Conservation (phyloP, 2,888 invertebrate genomes). For the Melangyna quadrimaculata region DNA sequence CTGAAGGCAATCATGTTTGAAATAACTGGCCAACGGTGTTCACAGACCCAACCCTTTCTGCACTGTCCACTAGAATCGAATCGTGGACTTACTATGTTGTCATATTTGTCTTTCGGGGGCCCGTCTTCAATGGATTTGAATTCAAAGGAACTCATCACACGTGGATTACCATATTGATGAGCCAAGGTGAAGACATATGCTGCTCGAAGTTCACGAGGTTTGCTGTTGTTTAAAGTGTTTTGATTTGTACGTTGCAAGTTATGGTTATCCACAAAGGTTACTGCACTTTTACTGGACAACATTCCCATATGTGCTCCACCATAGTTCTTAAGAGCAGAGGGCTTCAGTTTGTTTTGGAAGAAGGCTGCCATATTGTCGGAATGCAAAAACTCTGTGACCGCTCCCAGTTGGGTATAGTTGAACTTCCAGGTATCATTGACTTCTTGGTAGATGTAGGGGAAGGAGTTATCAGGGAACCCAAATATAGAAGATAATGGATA, state of each 20-base stretch:
- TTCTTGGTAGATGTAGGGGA: slow-evolving; percentile 87
- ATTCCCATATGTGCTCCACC: slow-evolving; percentile 85
- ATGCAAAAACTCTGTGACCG: slow-evolving; percentile 88
- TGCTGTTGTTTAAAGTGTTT: slow-evolving; percentile 26
- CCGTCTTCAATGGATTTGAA: slow-evolving; percentile 83
- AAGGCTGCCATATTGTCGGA: slow-evolving; percentile 80
- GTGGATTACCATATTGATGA: slow-evolving; percentile 89
- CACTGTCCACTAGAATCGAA: slow-evolving; percentile 85
- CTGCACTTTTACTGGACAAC: slow-evolving; percentile 82
- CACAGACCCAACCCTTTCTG: slow-evolving; percentile 88
- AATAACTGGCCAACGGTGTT: slow-evolving; percentile 91
- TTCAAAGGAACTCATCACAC: slow-evolving; percentile 91
- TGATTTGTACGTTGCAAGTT: slow-evolving; percentile 88
- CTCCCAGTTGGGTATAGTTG: slow-evolving; percentile 82
- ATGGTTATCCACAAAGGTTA: slow-evolving; percentile 93
- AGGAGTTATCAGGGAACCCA: slow-evolving; percentile 79
- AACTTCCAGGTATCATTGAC: slow-evolving; percentile 84
- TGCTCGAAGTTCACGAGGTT: slow-evolving; percentile 32
- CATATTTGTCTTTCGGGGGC: slow-evolving; percentile 42
- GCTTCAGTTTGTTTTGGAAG: slow-evolving; percentile 83
- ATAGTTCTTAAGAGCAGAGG: slow-evolving; percentile 83
- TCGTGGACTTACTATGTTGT: slow-evolving; percentile 82
- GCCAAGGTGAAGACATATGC: slow-evolving; percentile 87
- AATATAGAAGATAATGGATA: slow-evolving; percentile 20
- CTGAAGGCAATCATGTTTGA: slow-evolving; percentile 89